Percentiles rank a stretch among this genome's conserved stretches.
phyloP scores from a whole-genome alignment of 2,888 invertebrate genomes.

The Megaustenia siamemsis region DNA sequence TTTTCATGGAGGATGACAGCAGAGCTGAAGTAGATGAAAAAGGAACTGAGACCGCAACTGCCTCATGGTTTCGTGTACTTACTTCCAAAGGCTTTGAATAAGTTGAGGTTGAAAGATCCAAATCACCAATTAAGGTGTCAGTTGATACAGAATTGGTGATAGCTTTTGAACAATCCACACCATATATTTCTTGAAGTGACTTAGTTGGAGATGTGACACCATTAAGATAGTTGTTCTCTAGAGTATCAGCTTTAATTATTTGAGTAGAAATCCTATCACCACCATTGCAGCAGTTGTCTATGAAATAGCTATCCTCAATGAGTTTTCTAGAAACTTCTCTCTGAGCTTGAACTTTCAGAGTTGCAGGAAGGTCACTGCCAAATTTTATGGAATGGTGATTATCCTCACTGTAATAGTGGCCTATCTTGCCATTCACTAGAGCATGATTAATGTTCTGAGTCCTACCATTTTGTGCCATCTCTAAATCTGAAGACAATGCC shows the following conservation, averaged over 20 bases:
- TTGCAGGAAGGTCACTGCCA: neutral
- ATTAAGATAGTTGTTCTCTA: neutral
- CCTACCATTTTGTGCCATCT: neutral
- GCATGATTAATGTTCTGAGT: neutral
- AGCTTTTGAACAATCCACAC: neutral
- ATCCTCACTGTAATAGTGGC: neutral
- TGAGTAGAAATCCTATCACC: neutral
- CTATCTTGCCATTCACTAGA: neutral
- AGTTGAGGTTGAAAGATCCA: neutral
- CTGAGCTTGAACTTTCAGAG: conserved; percentile 2
- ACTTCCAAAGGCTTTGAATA: conserved; percentile 35
- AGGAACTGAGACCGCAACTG: neutral
- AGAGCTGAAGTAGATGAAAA: neutral
- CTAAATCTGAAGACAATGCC: neutral
- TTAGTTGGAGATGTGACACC: neutral
- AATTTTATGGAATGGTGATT: conserved; percentile 36
- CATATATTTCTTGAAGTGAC: neutral
- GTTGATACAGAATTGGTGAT: conserved; percentile 38
- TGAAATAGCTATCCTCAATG: neutral
- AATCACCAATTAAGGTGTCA: conserved; percentile 31
- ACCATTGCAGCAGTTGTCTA: neutral
- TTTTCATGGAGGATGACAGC: conserved; percentile 6
- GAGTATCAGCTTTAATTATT: neutral
- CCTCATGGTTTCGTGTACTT: neutral
- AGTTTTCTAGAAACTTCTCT: conserved; percentile 5